Percentiles rank a stretch among this genome's conserved stretches.
Conservation (phyloP, 2,888 invertebrate genomes). For the Cerceris rybyensis region DNA sequence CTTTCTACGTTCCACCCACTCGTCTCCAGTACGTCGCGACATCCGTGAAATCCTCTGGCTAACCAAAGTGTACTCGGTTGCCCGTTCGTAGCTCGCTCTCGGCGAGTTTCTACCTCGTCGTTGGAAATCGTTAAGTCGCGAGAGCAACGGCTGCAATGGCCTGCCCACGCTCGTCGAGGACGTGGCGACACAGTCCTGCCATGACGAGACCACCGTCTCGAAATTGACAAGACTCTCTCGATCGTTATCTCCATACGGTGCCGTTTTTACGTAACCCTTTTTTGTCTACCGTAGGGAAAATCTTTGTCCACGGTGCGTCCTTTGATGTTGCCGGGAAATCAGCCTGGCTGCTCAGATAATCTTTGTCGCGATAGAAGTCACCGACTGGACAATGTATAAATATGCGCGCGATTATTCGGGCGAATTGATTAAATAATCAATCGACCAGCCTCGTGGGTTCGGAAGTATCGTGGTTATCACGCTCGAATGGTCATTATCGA, state of each 20-base stretch:
- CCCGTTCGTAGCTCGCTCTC: slow-evolving; percentile 9
- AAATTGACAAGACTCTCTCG: slow-evolving; percentile 15
- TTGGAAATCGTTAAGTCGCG: slow-evolving; percentile 59
- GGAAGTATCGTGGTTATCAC: no score
- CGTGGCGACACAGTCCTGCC: slow-evolving; percentile 44
- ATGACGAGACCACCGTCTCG: slow-evolving; percentile 41
- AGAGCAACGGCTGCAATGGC: slow-evolving; percentile 45
- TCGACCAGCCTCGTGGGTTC: no score
- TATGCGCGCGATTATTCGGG: no score
- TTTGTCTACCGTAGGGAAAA: neutral
- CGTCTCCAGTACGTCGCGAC: slow-evolving; percentile 35
- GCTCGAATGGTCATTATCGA: no score
- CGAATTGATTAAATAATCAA: no score
- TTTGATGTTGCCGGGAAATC: neutral
- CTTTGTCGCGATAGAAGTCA: no score
- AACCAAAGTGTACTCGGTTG: slow-evolving; percentile 9
- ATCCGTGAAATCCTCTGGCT: slow-evolving; percentile 55
- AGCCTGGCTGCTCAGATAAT: neutral
- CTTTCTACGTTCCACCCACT: slow-evolving; percentile 60
- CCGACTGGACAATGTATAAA: no score
- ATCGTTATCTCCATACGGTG: neutral
- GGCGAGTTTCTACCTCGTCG: slow-evolving; percentile 30
- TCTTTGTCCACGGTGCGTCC: neutral
- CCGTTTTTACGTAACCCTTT: neutral
- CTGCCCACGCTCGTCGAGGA: slow-evolving; percentile 53